Evolutionary conservation across 2,888 invertebrate genomes (phyloP), one percentile per base, ranked within the genome.

Genomic region (Tridacna gigas): DNA sequence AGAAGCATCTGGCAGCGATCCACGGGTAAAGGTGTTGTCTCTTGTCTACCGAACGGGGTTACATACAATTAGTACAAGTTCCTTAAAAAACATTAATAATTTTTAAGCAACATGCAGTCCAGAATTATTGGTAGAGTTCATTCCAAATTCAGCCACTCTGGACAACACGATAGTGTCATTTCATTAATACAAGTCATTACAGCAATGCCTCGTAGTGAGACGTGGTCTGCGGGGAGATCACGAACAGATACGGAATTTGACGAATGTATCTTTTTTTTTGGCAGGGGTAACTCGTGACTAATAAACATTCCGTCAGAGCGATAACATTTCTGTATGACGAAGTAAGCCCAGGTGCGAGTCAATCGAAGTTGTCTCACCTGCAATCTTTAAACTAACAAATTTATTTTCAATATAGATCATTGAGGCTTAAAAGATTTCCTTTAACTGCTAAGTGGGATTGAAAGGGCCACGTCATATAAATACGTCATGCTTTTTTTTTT

Each of bases 391-490:
- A 79, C 84, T 79, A 85, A 85, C 88, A 83, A 84, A 88, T 88
- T 86, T 84, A 84, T 87, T 84, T 84, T 80, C 77, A 84, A 84
- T 84, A 82, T 82, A 82, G 86, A 84, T 87, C 79, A 79, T 66
- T 76, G 28, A 22, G n/a, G 78, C 77, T 79, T 79, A 69, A 83
- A 71, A 77, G 78, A 76, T 84, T 81, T 81, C 66, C 51, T 45
- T 60, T 63, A 66, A 74, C 37, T 13, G 65, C 73, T 77, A 63
- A 77, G 61, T 47, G 73, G 47, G 77, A 83, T 77, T 74, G 79
- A 74, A 71, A 65, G 63, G n/a, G 66, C 69, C 80, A 25, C 28
- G 67, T 28, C 67, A n/a, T 67, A 5, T 37, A 37, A 37, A 67
- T 22, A 15, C 22, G 37, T 37, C 7, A 37, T 37, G 37, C 37